Evolutionary conservation across 2,888 invertebrate genomes (phyloP), one percentile per base, ranked within the genome.

Genomic region (Sarcophaga variegata): DNA sequence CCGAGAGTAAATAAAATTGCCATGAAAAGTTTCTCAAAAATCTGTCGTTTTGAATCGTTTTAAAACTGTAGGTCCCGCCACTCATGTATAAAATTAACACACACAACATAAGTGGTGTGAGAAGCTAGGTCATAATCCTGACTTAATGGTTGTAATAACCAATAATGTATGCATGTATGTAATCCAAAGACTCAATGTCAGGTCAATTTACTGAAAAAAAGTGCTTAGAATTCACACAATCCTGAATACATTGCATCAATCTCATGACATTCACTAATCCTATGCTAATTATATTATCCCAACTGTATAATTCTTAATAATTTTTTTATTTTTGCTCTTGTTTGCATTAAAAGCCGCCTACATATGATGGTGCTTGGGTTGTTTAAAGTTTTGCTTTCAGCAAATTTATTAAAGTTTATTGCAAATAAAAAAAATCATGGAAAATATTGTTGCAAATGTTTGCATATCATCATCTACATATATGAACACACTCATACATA

Each of bases 401-500:
- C 72, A 81, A 17, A 87, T 87, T 84, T 87, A 87, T 87, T 87
- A 87, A 84, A 84, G 84, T 84, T 84, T 84, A 81, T 59, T 72
- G 22, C 67, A 82, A 84, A 84, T 82, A 84, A 84, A 80, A 79
- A 37, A 37, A 69, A 79, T 79, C 17, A 47, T 22, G 74, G 27
- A 83, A 75, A 70, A 84, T 75, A 79, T 62, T 66, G 80, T 84
- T 79, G 76, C 81, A 84, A 84, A 82, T 87, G 87, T 87, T 87
- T 84, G 81, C 80, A 82, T 82, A 84, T 70, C 79, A 84, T 82
- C 87, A 84, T 84, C 77, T 82, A 20, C 20, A 20, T 20, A 76
- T 77, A 79, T 77, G 59, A 54, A 80, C 59, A 64, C 54, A 72
- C 62, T 54, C 12, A 20, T 25, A 49, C 14, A 49, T 49, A 49